Conservation (phyloP, 2,888 invertebrate genomes). For the Amblyjoppa fuscipennis region DNA sequence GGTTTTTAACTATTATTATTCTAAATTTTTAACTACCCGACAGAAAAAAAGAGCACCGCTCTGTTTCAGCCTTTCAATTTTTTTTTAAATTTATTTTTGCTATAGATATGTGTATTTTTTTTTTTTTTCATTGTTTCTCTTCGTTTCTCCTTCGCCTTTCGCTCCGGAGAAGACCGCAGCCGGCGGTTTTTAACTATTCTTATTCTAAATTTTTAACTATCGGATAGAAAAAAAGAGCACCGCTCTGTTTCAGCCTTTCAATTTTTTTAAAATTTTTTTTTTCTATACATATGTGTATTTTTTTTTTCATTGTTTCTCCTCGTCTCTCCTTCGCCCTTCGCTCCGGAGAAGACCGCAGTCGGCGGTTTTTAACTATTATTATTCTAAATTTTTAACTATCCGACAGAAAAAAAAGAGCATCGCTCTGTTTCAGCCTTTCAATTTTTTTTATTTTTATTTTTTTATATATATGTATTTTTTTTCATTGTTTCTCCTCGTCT, state of each 20-base stretch:
- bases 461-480: too few relatives aligned
- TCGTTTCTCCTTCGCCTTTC: neutral
- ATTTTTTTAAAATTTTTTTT: too few relatives aligned
- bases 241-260: neutral
- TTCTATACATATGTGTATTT: neutral
- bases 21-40: constrained; percentile 24
- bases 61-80: neutral
- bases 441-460: too few relatives aligned
- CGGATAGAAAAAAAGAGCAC: neutral
- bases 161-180: constrained; percentile 21
- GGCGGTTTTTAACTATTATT: neutral
- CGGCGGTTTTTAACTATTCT: too few relatives aligned
- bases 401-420: too few relatives aligned
- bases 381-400: too few relatives aligned
- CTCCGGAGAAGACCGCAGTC: constrained; percentile 20
- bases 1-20: too few relatives aligned
- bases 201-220: constrained; percentile 37
- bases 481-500: too few relatives aligned
- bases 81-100: too few relatives aligned
- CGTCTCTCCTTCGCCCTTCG: neutral
- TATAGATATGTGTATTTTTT: neutral
- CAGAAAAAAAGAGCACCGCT: neutral
- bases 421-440: too few relatives aligned
- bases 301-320: neutral
- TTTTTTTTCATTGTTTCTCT: neutral